Evolutionary conservation across 2,888 invertebrate species (phyloP).

Genomic region (Meteorus cinctellus): DNA sequence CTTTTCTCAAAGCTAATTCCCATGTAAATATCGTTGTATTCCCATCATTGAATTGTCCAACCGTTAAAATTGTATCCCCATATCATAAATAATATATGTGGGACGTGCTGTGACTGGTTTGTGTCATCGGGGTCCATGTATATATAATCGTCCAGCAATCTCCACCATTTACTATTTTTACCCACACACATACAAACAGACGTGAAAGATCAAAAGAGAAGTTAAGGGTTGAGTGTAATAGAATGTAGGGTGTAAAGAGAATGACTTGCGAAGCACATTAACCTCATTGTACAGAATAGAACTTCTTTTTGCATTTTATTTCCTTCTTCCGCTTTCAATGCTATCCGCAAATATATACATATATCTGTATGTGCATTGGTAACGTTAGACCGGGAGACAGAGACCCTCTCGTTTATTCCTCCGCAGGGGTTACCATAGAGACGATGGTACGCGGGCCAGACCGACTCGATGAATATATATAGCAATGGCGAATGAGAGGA

Average conservation of each 20-base stretch:
- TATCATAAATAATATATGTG: too few species aligned
- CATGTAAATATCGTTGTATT: too few species aligned
- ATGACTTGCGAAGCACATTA: slow-evolving; percentile 28
- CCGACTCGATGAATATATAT: slow-evolving; percentile 20
- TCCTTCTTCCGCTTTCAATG: neutral
- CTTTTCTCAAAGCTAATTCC: too few species aligned
- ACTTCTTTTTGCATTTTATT: slow-evolving; percentile 26
- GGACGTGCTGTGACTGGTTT: too few species aligned
- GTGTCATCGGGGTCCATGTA: neutral
- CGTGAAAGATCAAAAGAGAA: slow-evolving; percentile 20
- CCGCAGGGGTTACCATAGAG: slow-evolving; percentile 44
- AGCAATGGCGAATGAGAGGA: slow-evolving; percentile 22
- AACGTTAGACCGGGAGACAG: slow-evolving; percentile 38
- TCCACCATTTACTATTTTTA: neutral
- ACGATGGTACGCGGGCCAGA: slow-evolving; percentile 21
- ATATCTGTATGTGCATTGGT: neutral
- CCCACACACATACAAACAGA: neutral
- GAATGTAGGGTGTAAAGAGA: neutral
- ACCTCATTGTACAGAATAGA: slow-evolving; percentile 34
- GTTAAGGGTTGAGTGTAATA: neutral
- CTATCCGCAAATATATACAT: neutral
- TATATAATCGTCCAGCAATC: neutral
- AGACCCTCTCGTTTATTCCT: slow-evolving; percentile 33
- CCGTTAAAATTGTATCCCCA: too few species aligned
- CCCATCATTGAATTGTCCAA: too few species aligned